Evolutionary conservation across 2,113 vertebrate genomes (phyloP).

Genomic region (Fukomys damarensis): DNA sequence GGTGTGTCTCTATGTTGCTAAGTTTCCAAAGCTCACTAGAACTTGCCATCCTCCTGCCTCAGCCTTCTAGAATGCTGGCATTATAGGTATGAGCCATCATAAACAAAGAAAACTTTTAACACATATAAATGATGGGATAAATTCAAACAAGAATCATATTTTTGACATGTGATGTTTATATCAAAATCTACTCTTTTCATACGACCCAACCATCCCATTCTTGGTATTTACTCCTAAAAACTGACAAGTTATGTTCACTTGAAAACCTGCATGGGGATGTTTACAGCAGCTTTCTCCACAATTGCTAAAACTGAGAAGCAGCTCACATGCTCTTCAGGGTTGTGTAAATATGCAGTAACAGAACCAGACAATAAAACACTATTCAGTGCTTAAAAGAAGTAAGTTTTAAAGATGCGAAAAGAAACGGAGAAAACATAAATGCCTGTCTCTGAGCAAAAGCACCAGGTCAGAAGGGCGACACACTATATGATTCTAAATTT

Average conservation of each 20-base stretch:
- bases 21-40: neutral
- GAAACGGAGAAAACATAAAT: neutral
- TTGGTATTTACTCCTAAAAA: neutral
- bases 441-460: neutral
- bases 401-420: neutral
- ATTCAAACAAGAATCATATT: neutral
- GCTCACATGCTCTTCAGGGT: too few relatives aligned
- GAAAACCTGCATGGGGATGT: neutral
- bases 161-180: neutral
- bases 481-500: too few relatives aligned
- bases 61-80: neutral
- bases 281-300: neutral
- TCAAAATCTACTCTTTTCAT: neutral
- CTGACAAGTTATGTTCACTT: neutral
- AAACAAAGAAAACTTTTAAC: neutral
- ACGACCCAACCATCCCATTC: neutral
- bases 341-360: neutral
- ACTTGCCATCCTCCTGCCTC: neutral
- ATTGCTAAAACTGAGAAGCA: neutral
- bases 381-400: neutral
- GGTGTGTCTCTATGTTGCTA: neutral
- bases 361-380: neutral
- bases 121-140: neutral
- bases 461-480: neutral
- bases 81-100: neutral